phyloP scores from a whole-genome alignment of 2,797 vertebrate species.

The Choloepus didactylus region DNA sequence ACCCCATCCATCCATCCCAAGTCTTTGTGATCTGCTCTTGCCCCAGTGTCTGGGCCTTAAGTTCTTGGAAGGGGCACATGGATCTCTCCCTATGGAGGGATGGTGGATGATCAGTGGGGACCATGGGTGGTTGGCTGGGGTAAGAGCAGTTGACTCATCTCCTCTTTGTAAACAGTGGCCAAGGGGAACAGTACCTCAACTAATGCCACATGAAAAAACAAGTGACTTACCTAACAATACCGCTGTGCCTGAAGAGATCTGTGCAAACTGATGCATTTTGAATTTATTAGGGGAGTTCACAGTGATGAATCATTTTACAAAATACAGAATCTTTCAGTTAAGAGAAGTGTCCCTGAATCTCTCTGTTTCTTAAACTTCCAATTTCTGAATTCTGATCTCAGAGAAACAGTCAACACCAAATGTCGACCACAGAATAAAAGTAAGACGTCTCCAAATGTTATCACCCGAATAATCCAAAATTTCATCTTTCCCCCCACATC shows the following conservation, averaged over 20 bases:
- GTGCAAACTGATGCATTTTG: not conserved
- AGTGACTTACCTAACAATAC: not conserved
- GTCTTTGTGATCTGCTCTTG: not conserved
- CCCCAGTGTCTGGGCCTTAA: not conserved
- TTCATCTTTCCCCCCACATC: not conserved
- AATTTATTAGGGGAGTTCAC: not conserved
- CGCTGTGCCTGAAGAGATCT: not conserved
- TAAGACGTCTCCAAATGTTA: not conserved
- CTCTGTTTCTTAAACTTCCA: not conserved
- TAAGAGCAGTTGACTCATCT: not conserved
- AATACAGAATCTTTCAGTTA: not conserved
- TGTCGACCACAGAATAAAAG: not conserved
- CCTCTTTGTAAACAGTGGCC: not conserved
- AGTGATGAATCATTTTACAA: not conserved
- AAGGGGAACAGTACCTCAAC: not conserved
- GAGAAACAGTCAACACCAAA: not conserved
- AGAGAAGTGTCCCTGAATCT: not conserved
- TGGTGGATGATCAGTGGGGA: not conserved
- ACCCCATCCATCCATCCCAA: not conserved
- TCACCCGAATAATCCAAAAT: not conserved
- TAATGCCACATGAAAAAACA: not conserved
- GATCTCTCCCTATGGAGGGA: not conserved
- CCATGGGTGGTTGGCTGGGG: not conserved
- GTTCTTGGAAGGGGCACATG: not conserved
- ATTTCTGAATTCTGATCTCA: slow-evolving; percentile 22